Percentiles rank a stretch among this genome's conserved stretches.
Conservation (phyloP, 1,140 invertebrate genomes). For the Calosoma granatense region DNA sequence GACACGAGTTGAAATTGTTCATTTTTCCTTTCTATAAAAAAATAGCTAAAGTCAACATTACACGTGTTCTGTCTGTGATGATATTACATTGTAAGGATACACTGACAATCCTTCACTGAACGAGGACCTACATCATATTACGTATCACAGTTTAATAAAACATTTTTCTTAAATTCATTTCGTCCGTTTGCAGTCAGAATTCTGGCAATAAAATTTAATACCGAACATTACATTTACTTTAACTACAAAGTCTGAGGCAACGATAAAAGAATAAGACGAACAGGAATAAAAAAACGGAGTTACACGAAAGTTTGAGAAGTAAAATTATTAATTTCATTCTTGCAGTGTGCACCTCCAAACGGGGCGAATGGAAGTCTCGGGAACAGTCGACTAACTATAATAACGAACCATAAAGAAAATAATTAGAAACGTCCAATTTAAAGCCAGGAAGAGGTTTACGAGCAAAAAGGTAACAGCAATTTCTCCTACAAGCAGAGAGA, state of each 20-base stretch:
- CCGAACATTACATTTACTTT: not conserved
- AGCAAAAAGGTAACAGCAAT: not conserved
- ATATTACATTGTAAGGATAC: too few species aligned
- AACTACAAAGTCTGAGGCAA: not conserved
- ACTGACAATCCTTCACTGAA: too few species aligned
- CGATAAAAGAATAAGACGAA: not conserved
- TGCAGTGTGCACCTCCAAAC: not conserved
- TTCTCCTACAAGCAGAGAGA: not conserved
- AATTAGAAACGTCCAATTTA: slow-evolving; percentile 7
- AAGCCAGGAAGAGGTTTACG: slow-evolving; percentile 1
- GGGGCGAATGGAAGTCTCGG: not conserved
- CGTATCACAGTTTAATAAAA: too few species aligned
- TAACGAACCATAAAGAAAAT: slow-evolving; percentile 7
- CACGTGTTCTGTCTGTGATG: too few species aligned
- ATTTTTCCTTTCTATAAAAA: too few species aligned
- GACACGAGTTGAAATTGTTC: too few species aligned
- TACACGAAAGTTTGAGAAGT: not conserved
- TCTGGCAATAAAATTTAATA: slow-evolving; percentile 1
- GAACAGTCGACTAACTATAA: not conserved
- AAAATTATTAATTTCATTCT: slow-evolving; percentile 8
- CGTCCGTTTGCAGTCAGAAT: too few species aligned
- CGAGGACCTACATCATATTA: too few species aligned
- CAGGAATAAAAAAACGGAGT: not conserved
- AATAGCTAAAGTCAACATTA: too few species aligned
- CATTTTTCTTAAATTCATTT: too few species aligned